Evolutionary conservation across 2,113 vertebrate species (phyloP).

Genomic region (Ciconia stormi): DNA sequence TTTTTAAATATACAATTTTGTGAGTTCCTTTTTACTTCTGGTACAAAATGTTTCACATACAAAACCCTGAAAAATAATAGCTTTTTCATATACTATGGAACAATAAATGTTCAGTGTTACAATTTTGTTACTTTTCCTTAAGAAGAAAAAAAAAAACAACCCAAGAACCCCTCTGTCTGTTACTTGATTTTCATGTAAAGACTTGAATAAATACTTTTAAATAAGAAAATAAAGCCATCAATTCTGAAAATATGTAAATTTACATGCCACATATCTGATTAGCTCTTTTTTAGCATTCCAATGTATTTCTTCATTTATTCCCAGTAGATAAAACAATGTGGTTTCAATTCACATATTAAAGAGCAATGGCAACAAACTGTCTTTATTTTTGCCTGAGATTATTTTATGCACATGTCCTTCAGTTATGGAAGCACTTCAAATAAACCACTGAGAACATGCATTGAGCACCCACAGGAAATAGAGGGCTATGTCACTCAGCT

Average conservation of each 20-base stretch:
- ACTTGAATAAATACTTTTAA: neutral
- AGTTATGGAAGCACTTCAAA: conserved; percentile 50
- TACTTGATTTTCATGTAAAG: neutral
- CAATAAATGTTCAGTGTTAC: neutral
- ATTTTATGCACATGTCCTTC: conserved; percentile 33
- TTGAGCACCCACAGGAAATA: conserved; percentile 26
- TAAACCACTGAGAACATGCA: conserved; percentile 29
- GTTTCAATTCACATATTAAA: conserved; percentile 24
- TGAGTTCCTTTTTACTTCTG: neutral
- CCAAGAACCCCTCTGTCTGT: neutral
- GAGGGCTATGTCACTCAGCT: conserved; percentile 13
- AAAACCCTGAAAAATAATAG: neutral
- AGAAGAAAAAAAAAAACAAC: neutral
- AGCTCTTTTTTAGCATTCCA: neutral
- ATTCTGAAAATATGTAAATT: neutral
- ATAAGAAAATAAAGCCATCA: neutral
- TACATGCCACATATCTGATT: neutral
- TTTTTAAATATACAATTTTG: neutral
- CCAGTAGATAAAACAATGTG: conserved; percentile 12
- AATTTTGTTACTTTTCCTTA: neutral
- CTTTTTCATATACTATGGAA: neutral
- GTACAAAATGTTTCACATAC: neutral
- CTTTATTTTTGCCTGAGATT: conserved; percentile 27
- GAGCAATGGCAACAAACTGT: neutral
- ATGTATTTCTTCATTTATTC: neutral